Evolutionary conservation across 2,797 vertebrate genomes (phyloP).

Genomic region (Ctenopoma kingsleyae): DNA sequence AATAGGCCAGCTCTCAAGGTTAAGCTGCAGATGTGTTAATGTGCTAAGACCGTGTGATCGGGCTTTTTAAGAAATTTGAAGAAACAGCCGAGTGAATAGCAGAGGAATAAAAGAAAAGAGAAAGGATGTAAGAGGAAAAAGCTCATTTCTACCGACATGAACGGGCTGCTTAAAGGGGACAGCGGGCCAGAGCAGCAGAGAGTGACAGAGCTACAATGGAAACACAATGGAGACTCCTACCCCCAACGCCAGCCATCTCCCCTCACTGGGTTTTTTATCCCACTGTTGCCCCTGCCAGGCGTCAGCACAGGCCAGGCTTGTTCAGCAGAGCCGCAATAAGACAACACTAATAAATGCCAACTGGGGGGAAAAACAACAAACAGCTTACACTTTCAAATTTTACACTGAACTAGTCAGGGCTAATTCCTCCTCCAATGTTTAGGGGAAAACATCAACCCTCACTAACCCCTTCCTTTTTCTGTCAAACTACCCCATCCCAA

Average conservation of each 20-base stretch:
- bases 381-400: conserved; percentile 77
- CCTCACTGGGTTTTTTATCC: conserved; percentile 68
- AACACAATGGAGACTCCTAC: conserved; percentile 75
- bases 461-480: conserved; percentile 54
- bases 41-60: conserved; percentile 61
- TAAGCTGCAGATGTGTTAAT: conserved; percentile 71
- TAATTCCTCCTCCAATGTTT: conserved; percentile 79
- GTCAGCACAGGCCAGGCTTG: conserved; percentile 63
- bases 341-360: conserved; percentile 79
- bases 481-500: conserved; percentile 59
- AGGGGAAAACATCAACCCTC: conserved; percentile 70
- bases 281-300: conserved; percentile 65
- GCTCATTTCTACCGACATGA: conserved; percentile 80
- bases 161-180: conserved; percentile 70
- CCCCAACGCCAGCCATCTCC: conserved; percentile 66
- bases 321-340: conserved; percentile 79
- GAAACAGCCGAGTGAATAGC: conserved; percentile 67
- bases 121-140: conserved; percentile 66
- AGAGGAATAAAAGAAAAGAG: conserved; percentile 50
- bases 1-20: conserved; percentile 64
- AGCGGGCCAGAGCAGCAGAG: conserved; percentile 80
- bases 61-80: conserved; percentile 50
- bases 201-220: conserved; percentile 80
- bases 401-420: conserved; percentile 78
- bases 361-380: conserved; percentile 70